phyloP scores from a whole-genome alignment of 2,888 invertebrate species.

The Acanthosepion lycidas region DNA sequence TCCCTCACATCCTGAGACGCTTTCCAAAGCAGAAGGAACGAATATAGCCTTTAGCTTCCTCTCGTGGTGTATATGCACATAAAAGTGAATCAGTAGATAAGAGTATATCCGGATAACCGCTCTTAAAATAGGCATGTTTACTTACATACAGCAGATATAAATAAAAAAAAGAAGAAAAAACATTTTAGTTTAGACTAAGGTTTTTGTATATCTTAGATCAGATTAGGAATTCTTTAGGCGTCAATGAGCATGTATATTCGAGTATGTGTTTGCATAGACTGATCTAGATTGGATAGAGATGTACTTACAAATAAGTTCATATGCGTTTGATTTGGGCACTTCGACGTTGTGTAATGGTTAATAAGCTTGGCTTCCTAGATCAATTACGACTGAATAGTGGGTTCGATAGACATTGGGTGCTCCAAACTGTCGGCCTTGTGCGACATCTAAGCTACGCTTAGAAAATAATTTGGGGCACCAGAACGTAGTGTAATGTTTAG shows the following conservation, averaged over 20 bases:
- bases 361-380: too few relatives aligned
- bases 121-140: neutral
- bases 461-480: too few relatives aligned
- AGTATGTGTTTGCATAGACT: neutral
- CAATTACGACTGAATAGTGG: too few relatives aligned
- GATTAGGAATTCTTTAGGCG: neutral
- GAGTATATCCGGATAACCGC: neutral
- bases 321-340: too few relatives aligned
- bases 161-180: too few relatives aligned
- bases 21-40: neutral
- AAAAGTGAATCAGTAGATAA: neutral
- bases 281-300: neutral
- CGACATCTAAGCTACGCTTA: too few relatives aligned
- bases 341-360: too few relatives aligned
- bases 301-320: neutral
- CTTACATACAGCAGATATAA: neutral
- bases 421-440: too few relatives aligned
- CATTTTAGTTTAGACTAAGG: neutral
- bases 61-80: neutral
- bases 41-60: neutral
- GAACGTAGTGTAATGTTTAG: too few relatives aligned
- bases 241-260: neutral
- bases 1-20: neutral
- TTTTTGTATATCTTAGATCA: neutral
- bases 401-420: too few relatives aligned